A percentile compares a stretch with the other conserved stretches of the same genome.
These are phyloP conservation scores for Cyrtodaria siliqua DNA, from an alignment of 2,888 invertebrate genomes.

Conservation along the genomic window DNA sequence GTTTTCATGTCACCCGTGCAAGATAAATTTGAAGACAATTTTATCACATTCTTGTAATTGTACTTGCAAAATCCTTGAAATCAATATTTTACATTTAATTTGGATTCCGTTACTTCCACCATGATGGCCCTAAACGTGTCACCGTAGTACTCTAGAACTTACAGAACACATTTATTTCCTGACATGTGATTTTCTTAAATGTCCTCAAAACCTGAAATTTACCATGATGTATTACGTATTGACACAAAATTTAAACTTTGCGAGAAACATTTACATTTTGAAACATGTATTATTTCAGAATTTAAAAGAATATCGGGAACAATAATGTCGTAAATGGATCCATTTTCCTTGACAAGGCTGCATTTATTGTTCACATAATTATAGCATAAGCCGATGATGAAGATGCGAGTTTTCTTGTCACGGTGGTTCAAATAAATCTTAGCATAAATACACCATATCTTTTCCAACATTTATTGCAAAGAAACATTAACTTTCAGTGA, in stretches of 20 bases:
- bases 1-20: slow-evolving; percentile 50
- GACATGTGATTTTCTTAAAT: slow-evolving; percentile 52
- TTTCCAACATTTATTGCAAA: too few species aligned
- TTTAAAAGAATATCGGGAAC: slow-evolving; percentile 44
- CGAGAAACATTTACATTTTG: slow-evolving; percentile 37
- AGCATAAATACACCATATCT: slow-evolving; percentile 11
- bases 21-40: slow-evolving; percentile 55
- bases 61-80: slow-evolving; percentile 37
- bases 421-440: slow-evolving; percentile 48
- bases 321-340: slow-evolving; percentile 56
- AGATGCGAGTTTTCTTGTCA: slow-evolving; percentile 41
- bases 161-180: slow-evolving; percentile 49
- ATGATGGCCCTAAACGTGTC: slow-evolving; percentile 47
- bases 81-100: slow-evolving; percentile 56
- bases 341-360: slow-evolving; percentile 50
- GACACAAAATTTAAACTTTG: slow-evolving; percentile 47
- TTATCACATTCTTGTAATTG: slow-evolving; percentile 45
- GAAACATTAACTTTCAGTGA: too few species aligned
- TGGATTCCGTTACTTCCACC: slow-evolving; percentile 33
- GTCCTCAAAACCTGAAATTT: slow-evolving; percentile 39
- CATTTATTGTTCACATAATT: slow-evolving; percentile 59
- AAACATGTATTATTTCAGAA: slow-evolving; percentile 49
- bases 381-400: slow-evolving; percentile 41
- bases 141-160: slow-evolving; percentile 29
- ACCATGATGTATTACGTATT: slow-evolving; percentile 51